These are phyloP conservation scores for Danaus melanippus DNA, from an alignment of 1,140 invertebrate species.

Conservation along the genomic window DNA sequence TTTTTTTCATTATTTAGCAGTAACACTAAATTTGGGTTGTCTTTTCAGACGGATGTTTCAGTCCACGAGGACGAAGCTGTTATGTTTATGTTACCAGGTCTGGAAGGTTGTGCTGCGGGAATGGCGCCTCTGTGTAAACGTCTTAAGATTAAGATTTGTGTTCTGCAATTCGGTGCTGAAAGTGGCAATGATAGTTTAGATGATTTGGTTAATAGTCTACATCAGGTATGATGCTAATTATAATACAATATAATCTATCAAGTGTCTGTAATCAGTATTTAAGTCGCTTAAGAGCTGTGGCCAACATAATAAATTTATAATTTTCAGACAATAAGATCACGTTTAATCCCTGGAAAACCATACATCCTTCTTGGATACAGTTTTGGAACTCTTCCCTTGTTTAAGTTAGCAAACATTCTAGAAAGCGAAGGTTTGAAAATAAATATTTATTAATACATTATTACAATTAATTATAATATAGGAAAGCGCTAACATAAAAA, in stretches of 20 bases:
- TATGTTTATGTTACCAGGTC: constrained; percentile 84
- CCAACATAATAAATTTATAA: neutral
- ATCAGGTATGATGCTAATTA: constrained; percentile 41
- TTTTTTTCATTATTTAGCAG: neutral
- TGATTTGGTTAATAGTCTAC: constrained; percentile 48
- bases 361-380: constrained; percentile 79
- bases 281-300: too few species aligned
- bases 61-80: constrained; percentile 46
- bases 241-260: too few species aligned
- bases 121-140: constrained; percentile 74
- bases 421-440: constrained; percentile 68
- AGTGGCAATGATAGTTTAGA: constrained; percentile 44
- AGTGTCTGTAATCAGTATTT: too few species aligned
- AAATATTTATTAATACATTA: too few species aligned
- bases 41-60: constrained; percentile 44
- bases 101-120: constrained; percentile 81
- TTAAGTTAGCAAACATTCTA: constrained; percentile 72
- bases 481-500: neutral
- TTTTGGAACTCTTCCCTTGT: constrained; percentile 74
- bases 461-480: too few species aligned
- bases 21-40: constrained; percentile 1
- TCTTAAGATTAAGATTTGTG: constrained; percentile 76
- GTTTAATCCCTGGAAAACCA: constrained; percentile 72
- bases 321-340: constrained; percentile 50
- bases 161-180: constrained; percentile 76